Base-by-base conservation (phyloP, 2,888 invertebrate genomes). In the Dryadula phaetusa region DNA sequence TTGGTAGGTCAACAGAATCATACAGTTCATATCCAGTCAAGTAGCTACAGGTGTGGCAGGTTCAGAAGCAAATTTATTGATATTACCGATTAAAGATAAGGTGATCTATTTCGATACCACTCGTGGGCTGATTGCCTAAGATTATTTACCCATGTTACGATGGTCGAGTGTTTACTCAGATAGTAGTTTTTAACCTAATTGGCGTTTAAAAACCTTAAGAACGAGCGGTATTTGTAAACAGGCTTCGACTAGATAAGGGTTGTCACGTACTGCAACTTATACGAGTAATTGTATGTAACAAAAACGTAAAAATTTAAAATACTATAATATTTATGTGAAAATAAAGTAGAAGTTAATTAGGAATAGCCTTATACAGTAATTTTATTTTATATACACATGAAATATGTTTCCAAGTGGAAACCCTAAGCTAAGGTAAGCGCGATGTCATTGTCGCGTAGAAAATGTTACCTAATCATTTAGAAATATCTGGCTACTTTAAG, bases 71-170 rank as follows among this genome's bases (percentile, higher is more conserved):
- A 70, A 70, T 71, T 71, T 66, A 71, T 70, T 67, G 67, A 70
- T 70, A 70, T 67, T 62, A 61, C 61, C 67, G 82, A 67, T 68
- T 49, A 77, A 70, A 71, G 82, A 86, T 86, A 75, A 67, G 61
- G 65, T 67, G 70, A 69, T 72, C 77, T 78, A 80, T 81, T 80
- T 79, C 75, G 72, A 72, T 73, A 72, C 69, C 40, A 56, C 56
- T 69, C 53, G 67, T 53, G 58, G 62, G 67, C 44, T 65, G 70
- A 68, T 72, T 70, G 68, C 71, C 58, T 61, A 70, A 70, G 62
- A 71, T 69, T 71, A 72, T 72, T 72, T 68, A 70, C 70, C 66
- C 69, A 54, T 69, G 65, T 70, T 61, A 66, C 72, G 69, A 70
- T 66, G 69, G 69, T 62, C 47, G 63, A 68, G 69, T 73, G 70